Evolutionary conservation across 2,113 vertebrate species (phyloP).

Genomic region (Panthera tigris): DNA sequence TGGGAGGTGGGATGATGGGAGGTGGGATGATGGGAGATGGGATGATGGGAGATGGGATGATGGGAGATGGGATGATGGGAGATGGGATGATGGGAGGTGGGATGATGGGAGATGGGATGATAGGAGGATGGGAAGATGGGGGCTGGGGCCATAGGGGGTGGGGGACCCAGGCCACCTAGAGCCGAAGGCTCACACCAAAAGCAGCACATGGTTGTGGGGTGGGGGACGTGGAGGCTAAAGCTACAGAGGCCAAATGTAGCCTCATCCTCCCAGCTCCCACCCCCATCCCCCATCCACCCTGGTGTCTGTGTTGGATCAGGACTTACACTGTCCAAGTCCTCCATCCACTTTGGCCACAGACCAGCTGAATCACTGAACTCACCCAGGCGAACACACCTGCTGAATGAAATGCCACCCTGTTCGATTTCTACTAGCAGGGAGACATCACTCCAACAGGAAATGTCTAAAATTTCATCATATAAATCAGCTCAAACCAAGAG

Average conservation of each 20-base stretch:
- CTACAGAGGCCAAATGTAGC: fast-evolving
- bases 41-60: neutral
- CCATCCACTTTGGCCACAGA: fast-evolving
- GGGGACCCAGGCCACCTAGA: fast-evolving
- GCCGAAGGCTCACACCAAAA: neutral
- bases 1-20: no score
- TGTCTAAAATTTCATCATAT: neutral
- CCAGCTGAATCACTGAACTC: neutral
- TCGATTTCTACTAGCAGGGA: neutral
- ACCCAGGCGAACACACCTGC: neutral
- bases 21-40: no score
- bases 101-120: neutral
- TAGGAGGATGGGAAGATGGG: neutral
- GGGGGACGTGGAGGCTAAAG: neutral
- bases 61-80: no score
- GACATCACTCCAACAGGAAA: neutral
- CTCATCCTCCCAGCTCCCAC: no score
- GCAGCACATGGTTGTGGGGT: fast-evolving
- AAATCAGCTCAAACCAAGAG: neutral
- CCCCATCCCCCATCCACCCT: no score
- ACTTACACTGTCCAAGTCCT: neutral
- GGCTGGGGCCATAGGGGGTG: no score
- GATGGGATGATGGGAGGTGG: neutral
- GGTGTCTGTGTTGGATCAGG: neutral
- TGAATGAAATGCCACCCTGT: fast-evolving